Percentiles rank a stretch among this genome's conserved stretches.
phyloP scores from a whole-genome alignment of 2,888 invertebrate genomes.

The Sericinus montela region DNA sequence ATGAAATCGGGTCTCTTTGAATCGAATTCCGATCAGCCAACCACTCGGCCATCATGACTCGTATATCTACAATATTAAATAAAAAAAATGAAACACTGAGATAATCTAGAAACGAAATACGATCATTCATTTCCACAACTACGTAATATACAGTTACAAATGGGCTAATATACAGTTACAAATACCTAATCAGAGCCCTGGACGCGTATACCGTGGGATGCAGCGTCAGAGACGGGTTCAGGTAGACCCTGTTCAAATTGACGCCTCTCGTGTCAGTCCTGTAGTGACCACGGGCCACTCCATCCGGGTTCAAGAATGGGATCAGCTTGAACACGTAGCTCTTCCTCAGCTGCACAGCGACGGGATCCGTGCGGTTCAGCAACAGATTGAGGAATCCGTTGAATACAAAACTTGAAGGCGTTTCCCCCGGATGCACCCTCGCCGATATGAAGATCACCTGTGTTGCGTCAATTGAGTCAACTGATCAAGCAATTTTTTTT shows the following conservation, averaged over 20 bases:
- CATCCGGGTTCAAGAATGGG: conserved; percentile 95
- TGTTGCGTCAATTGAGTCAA: too few relatives aligned
- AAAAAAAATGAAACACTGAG: too few relatives aligned
- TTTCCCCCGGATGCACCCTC: conserved; percentile 95
- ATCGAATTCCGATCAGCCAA: too few relatives aligned
- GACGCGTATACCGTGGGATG: conserved; percentile 94
- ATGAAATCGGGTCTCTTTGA: too few relatives aligned
- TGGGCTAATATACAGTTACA: too few relatives aligned
- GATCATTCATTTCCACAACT: too few relatives aligned
- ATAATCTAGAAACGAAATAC: too few relatives aligned
- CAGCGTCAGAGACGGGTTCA: conserved; percentile 84
- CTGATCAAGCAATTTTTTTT: too few relatives aligned
- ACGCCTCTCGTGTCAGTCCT: conserved; percentile 92
- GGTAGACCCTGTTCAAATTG: conserved; percentile 92
- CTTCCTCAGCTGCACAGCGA: conserved; percentile 85
- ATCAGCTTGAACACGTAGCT: conserved; percentile 93
- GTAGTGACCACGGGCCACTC: conserved; percentile 91
- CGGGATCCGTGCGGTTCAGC: conserved; percentile 85
- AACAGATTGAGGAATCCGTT: conserved; percentile 92
- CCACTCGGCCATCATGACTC: too few relatives aligned
- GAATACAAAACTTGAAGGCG: conserved; percentile 93
- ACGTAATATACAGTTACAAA: too few relatives aligned
- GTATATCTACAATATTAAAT: too few relatives aligned
- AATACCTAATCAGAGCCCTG: conserved; percentile 85
- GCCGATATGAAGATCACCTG: conserved; percentile 90